Evolutionary conservation across 2,888 invertebrate genomes (phyloP), one percentile per base, ranked within the genome.

Genomic region (Limnephilus rhombicus): DNA sequence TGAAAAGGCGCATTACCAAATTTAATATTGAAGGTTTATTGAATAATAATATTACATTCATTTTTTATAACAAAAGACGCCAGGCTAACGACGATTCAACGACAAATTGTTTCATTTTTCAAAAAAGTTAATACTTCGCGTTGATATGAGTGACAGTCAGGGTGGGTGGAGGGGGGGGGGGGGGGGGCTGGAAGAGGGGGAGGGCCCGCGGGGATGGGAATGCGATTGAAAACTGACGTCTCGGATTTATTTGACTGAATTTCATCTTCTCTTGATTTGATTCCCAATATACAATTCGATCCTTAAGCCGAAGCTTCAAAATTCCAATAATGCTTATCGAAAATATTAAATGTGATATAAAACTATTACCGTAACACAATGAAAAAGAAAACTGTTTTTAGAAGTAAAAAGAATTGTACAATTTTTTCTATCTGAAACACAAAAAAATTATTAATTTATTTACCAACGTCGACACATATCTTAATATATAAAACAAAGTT

Each of bases 201-300:
- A n/a, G 53, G 88, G 68, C 24, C 18, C 31, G 29, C 18, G 34
- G 88, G 29, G 49, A 41, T 1, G 45, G 86, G 85, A 83, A 37
- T 68, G 68, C 34, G 45, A 88, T 88, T 88, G 88, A 88, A 88
- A 88, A 88, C 29, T 88, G 88, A 53, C 68, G 29, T 88, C n/a
- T 34, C 45, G 88, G 88, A 88, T 88, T 88, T 88, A 88, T 88
- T 88, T 88, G 88, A 88, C 88, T 88, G 53, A 53, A 88, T 88
- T 68, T 88, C 88, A 88, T 88, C 68, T 88, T n/a, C 68, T 68
- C 53, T 68, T 68, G 68, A 68, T 68, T 68, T 68, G 68, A 68
- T 68, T 68, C 68, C 68, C 68, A 24, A 68, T 68, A 68, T 24
- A 68, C 68, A 68, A 68, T 68, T 68, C 24, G 68, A 24, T n/a